A percentile compares a stretch with the other conserved stretches of the same genome.
phyloP scores from a whole-genome alignment of 2,888 invertebrate species.

The Ormyrus rosae region DNA sequence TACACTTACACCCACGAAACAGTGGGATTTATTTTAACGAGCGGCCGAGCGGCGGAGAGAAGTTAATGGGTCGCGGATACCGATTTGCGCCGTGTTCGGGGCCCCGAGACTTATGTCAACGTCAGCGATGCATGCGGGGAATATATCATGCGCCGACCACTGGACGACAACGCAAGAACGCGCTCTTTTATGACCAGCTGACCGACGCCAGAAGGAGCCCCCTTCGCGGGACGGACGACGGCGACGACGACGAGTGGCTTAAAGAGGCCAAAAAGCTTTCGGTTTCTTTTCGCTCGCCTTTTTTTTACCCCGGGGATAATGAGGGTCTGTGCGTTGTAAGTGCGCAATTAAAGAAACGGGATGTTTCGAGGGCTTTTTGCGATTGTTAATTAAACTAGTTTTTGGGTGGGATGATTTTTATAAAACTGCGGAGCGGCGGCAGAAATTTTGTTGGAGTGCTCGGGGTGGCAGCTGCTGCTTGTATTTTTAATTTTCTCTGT shows the following conservation, averaged over 20 bases:
- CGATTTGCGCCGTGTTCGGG: constrained; percentile 42
- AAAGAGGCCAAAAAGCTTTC: too few relatives aligned
- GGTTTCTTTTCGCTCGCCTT: too few relatives aligned
- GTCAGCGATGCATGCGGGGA: constrained; percentile 40
- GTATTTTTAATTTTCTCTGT: too few relatives aligned
- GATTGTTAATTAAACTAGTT: too few relatives aligned
- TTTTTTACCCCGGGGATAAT: too few relatives aligned
- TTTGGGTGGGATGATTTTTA: too few relatives aligned
- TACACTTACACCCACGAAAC: constrained; percentile 65
- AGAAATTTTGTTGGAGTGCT: too few relatives aligned
- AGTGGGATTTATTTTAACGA: constrained; percentile 67
- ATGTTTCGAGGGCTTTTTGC: too few relatives aligned
- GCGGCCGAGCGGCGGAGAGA: constrained; percentile 59
- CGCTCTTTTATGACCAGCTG: background rate
- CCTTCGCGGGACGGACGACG: background rate
- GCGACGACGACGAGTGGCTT: background rate
- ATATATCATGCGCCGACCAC: constrained; percentile 33
- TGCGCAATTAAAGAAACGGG: too few relatives aligned
- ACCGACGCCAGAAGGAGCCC: constrained; percentile 1
- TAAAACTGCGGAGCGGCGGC: too few relatives aligned
- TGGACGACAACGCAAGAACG: background rate
- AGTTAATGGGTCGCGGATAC: constrained; percentile 65
- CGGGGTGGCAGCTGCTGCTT: too few relatives aligned
- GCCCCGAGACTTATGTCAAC: constrained; percentile 51
- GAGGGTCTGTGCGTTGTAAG: too few relatives aligned